Evolutionary conservation across 2,113 vertebrate genomes (phyloP).

Genomic region (Plotosus lineatus): DNA sequence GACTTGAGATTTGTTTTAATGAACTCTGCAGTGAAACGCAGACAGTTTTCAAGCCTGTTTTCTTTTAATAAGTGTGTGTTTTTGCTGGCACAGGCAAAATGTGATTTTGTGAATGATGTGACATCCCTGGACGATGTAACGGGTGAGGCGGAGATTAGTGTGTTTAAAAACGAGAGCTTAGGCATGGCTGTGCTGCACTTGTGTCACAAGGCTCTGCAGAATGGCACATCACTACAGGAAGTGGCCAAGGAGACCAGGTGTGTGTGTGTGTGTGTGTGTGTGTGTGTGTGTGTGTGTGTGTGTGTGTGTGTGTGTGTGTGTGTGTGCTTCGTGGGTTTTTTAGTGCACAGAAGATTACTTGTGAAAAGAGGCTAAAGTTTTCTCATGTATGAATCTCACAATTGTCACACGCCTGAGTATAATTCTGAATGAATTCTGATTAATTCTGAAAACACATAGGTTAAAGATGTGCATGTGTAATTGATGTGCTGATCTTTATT

Average conservation of each 20-base stretch:
- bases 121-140: constrained; percentile 70
- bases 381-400: neutral
- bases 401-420: neutral
- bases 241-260: constrained; percentile 82
- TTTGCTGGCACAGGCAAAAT: constrained; percentile 76
- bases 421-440: neutral
- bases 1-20: neutral
- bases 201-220: constrained; percentile 76
- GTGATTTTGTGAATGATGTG: constrained; percentile 86
- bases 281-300: no score
- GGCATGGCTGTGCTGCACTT: constrained; percentile 94
- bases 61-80: neutral
- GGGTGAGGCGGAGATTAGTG: constrained; percentile 75
- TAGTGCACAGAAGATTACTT: neutral
- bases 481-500: neutral
- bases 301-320: no score
- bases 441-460: no score
- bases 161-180: constrained; percentile 88
- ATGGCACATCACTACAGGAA: constrained; percentile 74
- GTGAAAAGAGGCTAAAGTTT: neutral
- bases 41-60: neutral
- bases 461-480: neutral
- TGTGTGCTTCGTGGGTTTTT: constrained; percentile 17
- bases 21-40: neutral
- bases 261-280: no score